Evolutionary conservation across 2,797 vertebrate genomes (phyloP).

Genomic region (Paramormyrops hopkinsi): DNA sequence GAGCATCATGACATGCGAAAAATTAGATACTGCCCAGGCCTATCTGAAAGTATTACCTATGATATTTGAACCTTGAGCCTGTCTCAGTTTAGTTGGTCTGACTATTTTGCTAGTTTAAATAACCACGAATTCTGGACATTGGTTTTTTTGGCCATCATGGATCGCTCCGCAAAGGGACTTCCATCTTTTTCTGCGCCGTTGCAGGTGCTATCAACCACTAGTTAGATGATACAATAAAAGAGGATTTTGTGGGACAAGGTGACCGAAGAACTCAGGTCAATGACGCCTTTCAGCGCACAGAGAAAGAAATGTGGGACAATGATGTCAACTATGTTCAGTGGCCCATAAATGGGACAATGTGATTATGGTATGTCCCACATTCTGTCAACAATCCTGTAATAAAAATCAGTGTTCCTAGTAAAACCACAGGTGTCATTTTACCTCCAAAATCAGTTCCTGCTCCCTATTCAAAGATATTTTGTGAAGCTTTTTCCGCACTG

Average conservation of each 20-base stretch:
- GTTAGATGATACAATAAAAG: background rate
- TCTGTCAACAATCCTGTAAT: background rate
- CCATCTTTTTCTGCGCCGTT: background rate
- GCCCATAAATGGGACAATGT: background rate
- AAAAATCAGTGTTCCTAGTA: background rate
- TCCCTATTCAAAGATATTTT: background rate
- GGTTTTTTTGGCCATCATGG: background rate
- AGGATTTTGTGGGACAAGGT: background rate
- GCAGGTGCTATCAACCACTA: background rate
- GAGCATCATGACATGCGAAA: background rate
- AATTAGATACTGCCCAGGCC: background rate
- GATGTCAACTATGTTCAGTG: background rate
- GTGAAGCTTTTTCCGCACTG: background rate
- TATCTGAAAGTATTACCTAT: background rate
- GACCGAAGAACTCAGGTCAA: background rate
- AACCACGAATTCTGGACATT: background rate
- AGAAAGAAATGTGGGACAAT: background rate
- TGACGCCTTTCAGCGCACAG: slow-evolving; percentile 9
- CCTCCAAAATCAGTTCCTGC: background rate
- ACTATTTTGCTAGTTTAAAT: background rate
- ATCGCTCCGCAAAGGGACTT: background rate
- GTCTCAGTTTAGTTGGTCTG: background rate
- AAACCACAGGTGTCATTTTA: background rate
- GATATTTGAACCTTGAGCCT: background rate
- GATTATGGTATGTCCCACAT: background rate